Evolutionary conservation across 30 jellyfish, hydroid and myxozoan genomes (phyloP), one percentile per base, ranked within the genome.

Genomic region (Aurelia aurita complex sp. Pacific): DNA sequence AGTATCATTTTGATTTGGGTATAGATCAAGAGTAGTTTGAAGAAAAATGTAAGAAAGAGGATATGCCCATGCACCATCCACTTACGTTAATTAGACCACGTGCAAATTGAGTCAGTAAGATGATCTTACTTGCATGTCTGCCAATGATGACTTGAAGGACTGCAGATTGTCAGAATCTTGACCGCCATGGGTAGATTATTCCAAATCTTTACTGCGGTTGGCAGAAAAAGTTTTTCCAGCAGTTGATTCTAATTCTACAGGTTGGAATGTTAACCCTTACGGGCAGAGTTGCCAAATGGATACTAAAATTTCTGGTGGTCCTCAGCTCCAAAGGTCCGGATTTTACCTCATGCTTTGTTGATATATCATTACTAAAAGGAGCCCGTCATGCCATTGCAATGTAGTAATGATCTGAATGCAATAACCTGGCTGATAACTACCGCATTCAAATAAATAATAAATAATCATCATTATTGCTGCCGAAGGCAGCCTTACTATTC

Each of bases 141-240:
- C 79, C 55, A 69, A 16, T 69, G 59, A 18, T 69, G 79, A 16
- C 79, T 65, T 65, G 75, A 38, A 32, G 79, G 59, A 16, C 79
- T 69, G 12, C 79, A 34, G 79, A 60, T 19, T 34, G 59, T 16
- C 12, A 34, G 60, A 16, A 19, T 38, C 79, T 69, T 60, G 29
- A 12, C 74, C 32, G 32, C 11, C 12, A 64, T 64, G 15, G 69
- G 83, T 38, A 73, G 83, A 73, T 73, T 73, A 38, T 73, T 73
- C 83, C 83, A 73, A 12, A 73, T 46, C 42, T 73, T 73, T 51
- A 73, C 83, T 35, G 83, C 23, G 73, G 70, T 73, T 69, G 79
- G 79, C 79, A 12, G 23, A 65, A 18, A 23, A 65, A 65, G 29
- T 65, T 12, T 12, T 65, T 65, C 75, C 75, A 65, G 75, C 75